Conservation (phyloP, 2,797 vertebrate genomes). For the Characodon lateralis region DNA sequence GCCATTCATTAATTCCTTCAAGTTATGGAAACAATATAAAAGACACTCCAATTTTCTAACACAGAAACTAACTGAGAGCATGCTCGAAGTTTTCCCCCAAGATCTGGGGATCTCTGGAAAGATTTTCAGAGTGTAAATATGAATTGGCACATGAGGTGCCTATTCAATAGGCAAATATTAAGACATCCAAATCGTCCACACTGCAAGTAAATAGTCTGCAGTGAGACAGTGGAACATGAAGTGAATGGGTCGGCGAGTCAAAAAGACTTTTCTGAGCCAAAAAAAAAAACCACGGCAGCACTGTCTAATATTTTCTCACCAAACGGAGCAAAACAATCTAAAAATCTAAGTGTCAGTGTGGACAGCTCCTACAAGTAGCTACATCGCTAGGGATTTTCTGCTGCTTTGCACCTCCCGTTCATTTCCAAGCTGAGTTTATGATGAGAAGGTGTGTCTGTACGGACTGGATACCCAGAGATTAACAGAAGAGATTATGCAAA, state of each 20-base stretch:
- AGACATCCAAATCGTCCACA: not conserved
- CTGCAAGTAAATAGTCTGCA: not conserved
- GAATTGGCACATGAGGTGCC: not conserved
- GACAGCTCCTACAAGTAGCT: no score
- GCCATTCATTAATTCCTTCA: no score
- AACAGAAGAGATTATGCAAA: not conserved
- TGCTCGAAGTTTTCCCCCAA: no score
- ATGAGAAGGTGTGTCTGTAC: no score
- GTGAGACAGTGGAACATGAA: not conserved
- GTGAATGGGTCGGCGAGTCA: not conserved
- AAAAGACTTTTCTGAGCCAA: not conserved
- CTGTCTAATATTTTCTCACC: not conserved
- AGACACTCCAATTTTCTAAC: no score
- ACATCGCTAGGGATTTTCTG: not conserved
- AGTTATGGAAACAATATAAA: no score
- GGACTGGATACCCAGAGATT: not conserved
- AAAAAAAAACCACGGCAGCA: not conserved
- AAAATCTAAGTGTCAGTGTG: not conserved
- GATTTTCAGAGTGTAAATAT: not conserved
- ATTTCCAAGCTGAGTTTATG: not conserved
- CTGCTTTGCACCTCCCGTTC: not conserved
- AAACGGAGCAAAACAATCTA: not conserved
- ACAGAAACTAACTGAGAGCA: no score
- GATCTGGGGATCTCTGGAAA: not conserved
- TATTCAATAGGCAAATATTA: not conserved